Evolutionary conservation across 2,797 vertebrate species (phyloP).

Genomic region (Knipowitschia caucasica): DNA sequence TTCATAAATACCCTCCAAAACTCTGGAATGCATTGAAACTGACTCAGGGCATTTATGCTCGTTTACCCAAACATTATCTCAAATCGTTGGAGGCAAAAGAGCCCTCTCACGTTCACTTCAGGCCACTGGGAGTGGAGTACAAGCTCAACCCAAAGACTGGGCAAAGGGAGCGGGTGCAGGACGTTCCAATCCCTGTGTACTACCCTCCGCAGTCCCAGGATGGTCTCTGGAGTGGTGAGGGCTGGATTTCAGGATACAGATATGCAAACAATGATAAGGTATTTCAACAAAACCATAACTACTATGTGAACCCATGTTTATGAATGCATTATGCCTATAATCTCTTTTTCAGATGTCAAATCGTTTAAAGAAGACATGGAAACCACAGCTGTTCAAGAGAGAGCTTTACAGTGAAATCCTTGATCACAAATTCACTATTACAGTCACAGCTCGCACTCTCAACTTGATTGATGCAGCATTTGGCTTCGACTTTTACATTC

Average conservation of each 20-base stretch:
- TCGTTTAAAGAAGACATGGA: constrained; percentile 86
- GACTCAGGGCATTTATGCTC: constrained; percentile 82
- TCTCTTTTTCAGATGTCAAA: constrained; percentile 71
- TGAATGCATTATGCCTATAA: not conserved
- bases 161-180: constrained; percentile 82
- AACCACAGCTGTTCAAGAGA: constrained; percentile 84
- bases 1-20: constrained; percentile 80
- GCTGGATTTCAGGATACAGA: constrained; percentile 83
- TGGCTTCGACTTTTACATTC: constrained; percentile 94
- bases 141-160: constrained; percentile 76
- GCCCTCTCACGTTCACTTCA: constrained; percentile 85
- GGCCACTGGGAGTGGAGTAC: constrained; percentile 76
- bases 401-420: constrained; percentile 95
- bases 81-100: constrained; percentile 70
- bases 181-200: constrained; percentile 82
- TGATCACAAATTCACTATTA: constrained; percentile 81
- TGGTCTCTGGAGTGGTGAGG: constrained; percentile 93
- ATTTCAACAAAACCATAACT: constrained; percentile 35
- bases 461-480: constrained; percentile 86
- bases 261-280: constrained; percentile 90
- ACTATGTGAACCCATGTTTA: no score
- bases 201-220: constrained; percentile 81
- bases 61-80: constrained; percentile 86
- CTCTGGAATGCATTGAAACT: constrained; percentile 82
- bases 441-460: constrained; percentile 84